These are phyloP conservation scores for Neoascia interrupta DNA, from an alignment of 2,888 invertebrate species.

Conservation along the genomic window DNA sequence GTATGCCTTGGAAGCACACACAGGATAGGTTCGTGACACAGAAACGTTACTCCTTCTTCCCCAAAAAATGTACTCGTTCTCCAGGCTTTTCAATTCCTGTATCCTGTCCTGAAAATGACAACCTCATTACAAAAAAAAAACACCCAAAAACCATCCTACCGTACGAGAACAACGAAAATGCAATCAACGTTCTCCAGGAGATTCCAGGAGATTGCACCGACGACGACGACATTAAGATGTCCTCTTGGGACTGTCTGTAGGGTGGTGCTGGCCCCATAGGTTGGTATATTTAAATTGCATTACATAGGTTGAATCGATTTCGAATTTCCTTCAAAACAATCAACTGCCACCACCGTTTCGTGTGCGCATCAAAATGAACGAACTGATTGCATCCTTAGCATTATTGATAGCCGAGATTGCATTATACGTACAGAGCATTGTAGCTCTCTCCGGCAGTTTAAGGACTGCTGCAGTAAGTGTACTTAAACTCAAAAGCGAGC, in stretches of 20 bases:
- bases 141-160: background rate
- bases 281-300: slow-evolving; percentile 34
- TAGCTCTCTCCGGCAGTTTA: slow-evolving; percentile 29
- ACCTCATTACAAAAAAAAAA: slow-evolving; percentile 5
- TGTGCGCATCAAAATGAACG: slow-evolving; percentile 10
- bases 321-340: slow-evolving; percentile 46
- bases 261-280: background rate
- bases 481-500: slow-evolving; percentile 35
- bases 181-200: slow-evolving; percentile 45
- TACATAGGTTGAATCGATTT: slow-evolving; percentile 45
- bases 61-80: background rate
- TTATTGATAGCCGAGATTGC: slow-evolving; percentile 59
- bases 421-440: slow-evolving; percentile 1
- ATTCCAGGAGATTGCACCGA: slow-evolving; percentile 40
- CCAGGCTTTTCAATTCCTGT: background rate
- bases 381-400: slow-evolving; percentile 20
- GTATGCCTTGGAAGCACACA: too few species aligned
- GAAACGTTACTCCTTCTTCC: background rate
- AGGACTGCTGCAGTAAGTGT: slow-evolving; percentile 35
- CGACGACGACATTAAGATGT: slow-evolving; percentile 9
- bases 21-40: background rate
- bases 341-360: slow-evolving; percentile 12
- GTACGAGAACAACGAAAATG: slow-evolving; percentile 9
- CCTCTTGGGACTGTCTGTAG: background rate
- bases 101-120: slow-evolving; percentile 8